phyloP scores from a whole-genome alignment of 2,888 invertebrate genomes.

The Synanthedon vespiformis region DNA sequence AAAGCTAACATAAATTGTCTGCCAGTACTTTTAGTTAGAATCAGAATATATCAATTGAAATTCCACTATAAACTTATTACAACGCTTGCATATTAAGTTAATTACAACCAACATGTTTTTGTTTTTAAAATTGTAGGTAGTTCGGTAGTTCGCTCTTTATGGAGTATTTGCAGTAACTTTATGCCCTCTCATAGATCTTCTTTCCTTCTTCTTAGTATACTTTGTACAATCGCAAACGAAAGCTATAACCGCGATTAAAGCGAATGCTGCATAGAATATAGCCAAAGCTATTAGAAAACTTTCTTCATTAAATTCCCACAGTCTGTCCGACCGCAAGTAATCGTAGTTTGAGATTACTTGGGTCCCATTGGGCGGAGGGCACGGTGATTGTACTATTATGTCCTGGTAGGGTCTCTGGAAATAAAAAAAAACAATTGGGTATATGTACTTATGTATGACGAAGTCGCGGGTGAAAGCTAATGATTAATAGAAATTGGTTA shows the following conservation, averaged over 20 bases:
- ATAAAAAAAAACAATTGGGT: background rate
- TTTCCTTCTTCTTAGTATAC: constrained; percentile 63
- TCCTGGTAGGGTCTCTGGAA: constrained; percentile 85
- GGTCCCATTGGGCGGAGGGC: constrained; percentile 84
- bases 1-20: no score
- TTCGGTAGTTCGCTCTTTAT: constrained; percentile 21
- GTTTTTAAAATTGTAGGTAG: no score
- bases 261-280: constrained; percentile 72
- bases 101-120: no score
- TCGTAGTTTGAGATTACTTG: constrained; percentile 71
- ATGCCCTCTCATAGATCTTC: constrained; percentile 56
- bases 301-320: constrained; percentile 65
- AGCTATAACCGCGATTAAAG: constrained; percentile 71
- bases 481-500: no score
- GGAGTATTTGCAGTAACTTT: constrained; percentile 74
- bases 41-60: no score
- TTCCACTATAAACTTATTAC: no score
- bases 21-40: no score
- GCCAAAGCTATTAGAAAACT: constrained; percentile 72
- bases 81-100: no score
- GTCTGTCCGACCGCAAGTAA: constrained; percentile 39
- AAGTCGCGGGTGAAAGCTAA: no score
- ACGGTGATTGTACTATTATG: constrained; percentile 86
- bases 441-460: no score
- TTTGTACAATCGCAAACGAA: constrained; percentile 72